A percentile compares a stretch with the other conserved stretches of the same genome.
phyloP scores from a whole-genome alignment of 2,888 invertebrate genomes.

The Idaea dimidiata region DNA sequence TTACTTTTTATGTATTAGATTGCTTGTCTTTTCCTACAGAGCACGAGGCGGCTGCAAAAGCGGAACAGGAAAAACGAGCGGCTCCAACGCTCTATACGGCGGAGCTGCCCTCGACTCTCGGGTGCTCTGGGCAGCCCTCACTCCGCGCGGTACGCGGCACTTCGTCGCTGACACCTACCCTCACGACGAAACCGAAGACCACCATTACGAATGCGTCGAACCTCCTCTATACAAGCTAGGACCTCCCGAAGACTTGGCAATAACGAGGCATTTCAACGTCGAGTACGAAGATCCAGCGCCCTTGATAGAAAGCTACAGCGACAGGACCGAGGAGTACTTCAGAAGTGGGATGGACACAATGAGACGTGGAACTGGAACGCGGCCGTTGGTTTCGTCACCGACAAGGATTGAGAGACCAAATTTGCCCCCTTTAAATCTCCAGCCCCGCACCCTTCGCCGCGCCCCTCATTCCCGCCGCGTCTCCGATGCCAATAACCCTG shows the following conservation, averaged over 20 bases:
- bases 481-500: constrained; percentile 71
- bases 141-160: constrained; percentile 90
- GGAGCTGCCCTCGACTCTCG: constrained; percentile 83
- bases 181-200: constrained; percentile 82
- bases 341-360: constrained; percentile 70
- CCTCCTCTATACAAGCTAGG: constrained; percentile 75
- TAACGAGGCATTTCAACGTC: constrained; percentile 89
- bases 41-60: constrained; percentile 79
- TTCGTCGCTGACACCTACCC: constrained; percentile 86
- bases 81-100: constrained; percentile 69
- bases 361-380: constrained; percentile 58
- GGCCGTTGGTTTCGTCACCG: constrained; percentile 89
- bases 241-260: constrained; percentile 75
- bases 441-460: constrained; percentile 74
- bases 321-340: constrained; percentile 71
- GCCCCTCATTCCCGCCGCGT: constrained; percentile 74
- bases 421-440: constrained; percentile 87
- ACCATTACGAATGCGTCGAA: constrained; percentile 87
- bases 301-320: constrained; percentile 86
- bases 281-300: constrained; percentile 91
- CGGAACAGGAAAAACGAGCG: constrained; percentile 75
- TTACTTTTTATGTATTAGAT: background rate
- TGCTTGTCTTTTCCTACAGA: constrained; percentile 39
- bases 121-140: constrained; percentile 91
- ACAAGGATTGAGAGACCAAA: constrained; percentile 91